Percentiles rank a stretch among this genome's conserved stretches.
Conservation (phyloP, 1,140 invertebrate species). For the Eurytemora carolleeae region DNA sequence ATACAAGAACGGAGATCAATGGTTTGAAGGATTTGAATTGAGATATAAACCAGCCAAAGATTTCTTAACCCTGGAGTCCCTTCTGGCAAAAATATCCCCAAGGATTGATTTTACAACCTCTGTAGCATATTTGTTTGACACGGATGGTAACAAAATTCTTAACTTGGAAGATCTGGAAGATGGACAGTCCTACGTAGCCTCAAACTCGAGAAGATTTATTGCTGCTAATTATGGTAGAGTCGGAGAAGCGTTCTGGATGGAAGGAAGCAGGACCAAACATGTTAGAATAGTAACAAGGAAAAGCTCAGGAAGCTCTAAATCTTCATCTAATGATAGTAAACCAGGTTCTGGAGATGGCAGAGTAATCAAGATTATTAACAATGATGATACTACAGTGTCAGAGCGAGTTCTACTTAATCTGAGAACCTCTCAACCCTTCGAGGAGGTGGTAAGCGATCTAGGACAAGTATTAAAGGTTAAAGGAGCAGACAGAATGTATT, state of each 20-base stretch:
- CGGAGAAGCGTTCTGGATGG: slow-evolving; percentile 11
- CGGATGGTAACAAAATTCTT: slow-evolving; percentile 8
- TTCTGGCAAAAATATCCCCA: slow-evolving; percentile 15
- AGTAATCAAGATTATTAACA: slow-evolving; percentile 74
- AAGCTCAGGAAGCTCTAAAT: neutral
- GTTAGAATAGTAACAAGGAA: slow-evolving; percentile 8
- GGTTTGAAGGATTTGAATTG: slow-evolving; percentile 14
- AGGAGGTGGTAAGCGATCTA: slow-evolving; percentile 78
- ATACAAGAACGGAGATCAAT: slow-evolving; percentile 15
- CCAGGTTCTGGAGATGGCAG: slow-evolving; percentile 36
- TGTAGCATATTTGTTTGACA: slow-evolving; percentile 9
- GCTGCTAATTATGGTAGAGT: slow-evolving; percentile 10
- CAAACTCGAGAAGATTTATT: slow-evolving; percentile 15
- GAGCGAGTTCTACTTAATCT: slow-evolving; percentile 74
- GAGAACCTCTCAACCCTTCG: slow-evolving; percentile 73
- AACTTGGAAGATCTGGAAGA: slow-evolving; percentile 10
- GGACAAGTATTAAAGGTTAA: slow-evolving; percentile 74
- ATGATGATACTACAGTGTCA: slow-evolving; percentile 66
- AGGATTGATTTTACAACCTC: slow-evolving; percentile 3
- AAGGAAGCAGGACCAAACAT: neutral
- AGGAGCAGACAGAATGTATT: slow-evolving; percentile 69
- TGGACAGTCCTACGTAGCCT: slow-evolving; percentile 8
- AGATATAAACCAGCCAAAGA: neutral
- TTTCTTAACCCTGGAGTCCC: neutral
- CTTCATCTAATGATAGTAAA: slow-evolving; percentile 13